Evolutionary conservation across 1,140 invertebrate species (phyloP).

Genomic region (Drosophila obscura): DNA sequence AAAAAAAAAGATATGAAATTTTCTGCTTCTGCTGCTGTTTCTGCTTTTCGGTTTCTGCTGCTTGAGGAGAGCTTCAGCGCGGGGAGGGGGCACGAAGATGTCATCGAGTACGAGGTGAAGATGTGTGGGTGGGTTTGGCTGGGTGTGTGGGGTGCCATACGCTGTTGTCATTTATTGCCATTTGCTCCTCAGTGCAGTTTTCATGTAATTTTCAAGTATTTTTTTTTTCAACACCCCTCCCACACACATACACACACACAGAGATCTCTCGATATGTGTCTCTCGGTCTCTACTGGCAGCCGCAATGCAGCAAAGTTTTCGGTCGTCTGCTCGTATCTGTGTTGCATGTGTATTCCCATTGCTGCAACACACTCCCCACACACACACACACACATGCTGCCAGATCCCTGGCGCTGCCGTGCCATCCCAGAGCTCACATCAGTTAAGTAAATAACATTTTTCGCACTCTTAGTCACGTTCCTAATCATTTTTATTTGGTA

Average conservation of each 20-base stretch:
- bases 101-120: no score
- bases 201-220: conserved; percentile 70
- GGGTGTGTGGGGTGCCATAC: conserved; percentile 25
- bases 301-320: conserved; percentile 61
- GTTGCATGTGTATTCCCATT: no score
- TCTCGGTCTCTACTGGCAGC: conserved; percentile 9
- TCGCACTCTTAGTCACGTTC: conserved; percentile 78
- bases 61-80: neutral
- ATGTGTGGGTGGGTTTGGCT: neutral
- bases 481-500: conserved; percentile 79
- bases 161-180: conserved; percentile 65
- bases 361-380: conserved; percentile 27
- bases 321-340: conserved; percentile 14
- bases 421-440: conserved; percentile 66
- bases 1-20: conserved; percentile 62
- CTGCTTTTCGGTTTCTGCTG: conserved; percentile 6
- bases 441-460: conserved; percentile 79
- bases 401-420: conserved; percentile 38
- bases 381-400: conserved; percentile 7
- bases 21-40: conserved; percentile 21
- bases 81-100: conserved; percentile 20
- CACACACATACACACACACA: neutral
- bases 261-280: neutral
- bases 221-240: conserved; percentile 36
- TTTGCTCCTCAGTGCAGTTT: conserved; percentile 60